These are phyloP conservation scores for Diarsia mendica DNA, from an alignment of 2,888 invertebrate genomes.

Conservation along the genomic window DNA sequence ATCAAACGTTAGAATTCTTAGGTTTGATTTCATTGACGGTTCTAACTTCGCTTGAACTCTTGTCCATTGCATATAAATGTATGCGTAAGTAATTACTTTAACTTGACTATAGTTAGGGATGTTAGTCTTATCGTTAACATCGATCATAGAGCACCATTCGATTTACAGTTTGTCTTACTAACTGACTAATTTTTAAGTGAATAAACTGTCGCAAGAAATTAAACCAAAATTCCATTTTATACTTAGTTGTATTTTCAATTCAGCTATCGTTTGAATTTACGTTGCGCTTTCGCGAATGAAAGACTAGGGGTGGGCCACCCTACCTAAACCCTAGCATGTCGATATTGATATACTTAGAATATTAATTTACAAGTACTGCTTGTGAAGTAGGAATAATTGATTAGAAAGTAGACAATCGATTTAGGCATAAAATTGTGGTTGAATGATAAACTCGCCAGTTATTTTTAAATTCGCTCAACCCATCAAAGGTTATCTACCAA, in stretches of 20 bases:
- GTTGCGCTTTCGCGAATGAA: background rate
- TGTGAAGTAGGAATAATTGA: background rate
- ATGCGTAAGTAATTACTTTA: no score
- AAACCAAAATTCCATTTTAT: background rate
- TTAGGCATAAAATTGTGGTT: background rate
- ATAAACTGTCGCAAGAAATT: background rate
- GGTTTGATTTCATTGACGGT: no score
- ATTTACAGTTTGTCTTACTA: no score
- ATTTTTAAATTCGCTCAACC: background rate
- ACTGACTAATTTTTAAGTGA: background rate
- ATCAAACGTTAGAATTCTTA: no score
- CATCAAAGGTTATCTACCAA: background rate
- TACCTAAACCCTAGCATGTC: constrained; percentile 4
- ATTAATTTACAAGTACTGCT: background rate
- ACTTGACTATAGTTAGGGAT: no score
- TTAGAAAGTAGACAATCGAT: background rate
- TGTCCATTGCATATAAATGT: no score
- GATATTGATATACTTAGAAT: background rate
- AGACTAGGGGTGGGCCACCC: background rate
- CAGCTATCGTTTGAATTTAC: background rate
- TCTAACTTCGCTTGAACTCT: no score
- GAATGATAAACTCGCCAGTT: background rate
- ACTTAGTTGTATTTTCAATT: background rate
- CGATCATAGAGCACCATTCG: no score
- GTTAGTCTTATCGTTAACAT: no score